phyloP scores from a whole-genome alignment of 2,113 vertebrate species.

The Phyllostomus hastatus region DNA sequence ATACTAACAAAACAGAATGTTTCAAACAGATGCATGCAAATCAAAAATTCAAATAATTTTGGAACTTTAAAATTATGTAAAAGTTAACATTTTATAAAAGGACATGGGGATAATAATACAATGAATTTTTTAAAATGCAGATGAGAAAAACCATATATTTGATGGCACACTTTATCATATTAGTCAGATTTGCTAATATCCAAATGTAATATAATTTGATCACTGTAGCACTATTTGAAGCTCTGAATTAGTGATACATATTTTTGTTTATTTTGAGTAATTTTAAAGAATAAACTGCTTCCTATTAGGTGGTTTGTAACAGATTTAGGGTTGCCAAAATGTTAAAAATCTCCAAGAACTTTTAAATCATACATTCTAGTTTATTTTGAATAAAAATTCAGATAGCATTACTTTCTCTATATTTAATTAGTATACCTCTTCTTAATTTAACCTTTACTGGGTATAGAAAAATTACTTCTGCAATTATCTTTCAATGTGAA shows the following conservation, averaged over 20 bases:
- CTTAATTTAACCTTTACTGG: background rate
- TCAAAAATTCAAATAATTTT: constrained; percentile 48
- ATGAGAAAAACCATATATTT: constrained; percentile 34
- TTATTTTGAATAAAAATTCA: constrained; percentile 35
- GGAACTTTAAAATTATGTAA: constrained; percentile 59
- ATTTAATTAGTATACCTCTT: background rate
- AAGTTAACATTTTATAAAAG: constrained; percentile 36
- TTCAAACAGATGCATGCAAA: constrained; percentile 72
- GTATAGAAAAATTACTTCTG: background rate
- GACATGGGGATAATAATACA: background rate
- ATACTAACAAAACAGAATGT: constrained; percentile 73
- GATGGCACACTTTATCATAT: constrained; percentile 1
- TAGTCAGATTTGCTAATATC: constrained; percentile 16
- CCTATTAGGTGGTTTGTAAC: constrained; percentile 15
- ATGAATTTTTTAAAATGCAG: constrained; percentile 43
- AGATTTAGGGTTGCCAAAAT: background rate
- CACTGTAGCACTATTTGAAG: constrained; percentile 37
- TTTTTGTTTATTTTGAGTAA: background rate
- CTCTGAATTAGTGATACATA: constrained; percentile 16
- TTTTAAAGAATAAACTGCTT: constrained; percentile 29
- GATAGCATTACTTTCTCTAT: background rate
- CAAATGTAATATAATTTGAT: constrained; percentile 17
- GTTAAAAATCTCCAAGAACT: background rate
- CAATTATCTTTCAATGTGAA: constrained; percentile 1
- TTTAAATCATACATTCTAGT: background rate